Percentiles rank a stretch among this genome's conserved stretches.
These are phyloP conservation scores for Lucilia cuprina DNA, from an alignment of 1,140 invertebrate species.

Conservation along the genomic window DNA sequence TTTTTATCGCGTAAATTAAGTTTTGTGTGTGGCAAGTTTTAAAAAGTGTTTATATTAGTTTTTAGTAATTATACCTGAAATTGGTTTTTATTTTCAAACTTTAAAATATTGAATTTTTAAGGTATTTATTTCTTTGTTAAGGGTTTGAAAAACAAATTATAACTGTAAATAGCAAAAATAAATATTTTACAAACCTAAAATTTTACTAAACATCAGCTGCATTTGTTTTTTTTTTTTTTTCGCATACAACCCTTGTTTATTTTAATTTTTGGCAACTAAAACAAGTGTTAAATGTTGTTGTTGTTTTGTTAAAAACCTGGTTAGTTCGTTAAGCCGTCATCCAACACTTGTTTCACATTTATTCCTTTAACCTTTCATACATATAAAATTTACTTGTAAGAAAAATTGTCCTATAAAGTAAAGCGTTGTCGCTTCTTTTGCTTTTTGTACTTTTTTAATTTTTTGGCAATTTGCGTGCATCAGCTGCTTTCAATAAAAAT, in stretches of 20 bases:
- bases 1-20: conserved; percentile 15
- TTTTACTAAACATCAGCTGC: background rate
- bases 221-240: background rate
- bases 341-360: background rate
- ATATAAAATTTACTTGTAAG: background rate
- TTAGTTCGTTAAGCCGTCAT: background rate
- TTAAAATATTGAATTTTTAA: background rate
- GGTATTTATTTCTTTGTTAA: background rate
- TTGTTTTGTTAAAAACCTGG: background rate
- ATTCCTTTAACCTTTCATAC: background rate
- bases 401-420: background rate
- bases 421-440: background rate
- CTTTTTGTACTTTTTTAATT: background rate
- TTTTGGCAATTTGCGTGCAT: conserved; percentile 10
- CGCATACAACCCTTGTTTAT: background rate
- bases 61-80: background rate
- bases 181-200: background rate
- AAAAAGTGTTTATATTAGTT: background rate
- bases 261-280: background rate
- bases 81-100: background rate
- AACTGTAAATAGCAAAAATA: background rate
- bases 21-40: background rate
- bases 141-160: background rate
- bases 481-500: background rate
- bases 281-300: background rate